These are phyloP conservation scores for Idris sp. DNA, from an alignment of 1,140 invertebrate species.

Conservation along the genomic window DNA sequence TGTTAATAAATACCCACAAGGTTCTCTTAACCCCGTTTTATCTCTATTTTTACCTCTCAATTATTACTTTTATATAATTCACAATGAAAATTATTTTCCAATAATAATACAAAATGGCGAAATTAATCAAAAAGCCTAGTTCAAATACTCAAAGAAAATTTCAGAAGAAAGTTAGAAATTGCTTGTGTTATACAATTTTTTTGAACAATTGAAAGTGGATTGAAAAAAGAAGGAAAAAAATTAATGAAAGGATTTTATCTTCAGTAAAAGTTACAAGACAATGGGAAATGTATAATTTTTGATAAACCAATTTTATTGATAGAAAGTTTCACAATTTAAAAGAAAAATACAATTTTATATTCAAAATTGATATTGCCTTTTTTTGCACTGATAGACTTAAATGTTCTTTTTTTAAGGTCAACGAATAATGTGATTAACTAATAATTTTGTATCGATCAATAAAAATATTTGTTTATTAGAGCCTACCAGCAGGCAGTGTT, in stretches of 20 bases:
- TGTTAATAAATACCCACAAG: slow-evolving; percentile 12
- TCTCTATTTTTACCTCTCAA: slow-evolving; percentile 14
- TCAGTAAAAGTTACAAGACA: no score
- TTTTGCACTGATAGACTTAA: no score
- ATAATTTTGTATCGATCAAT: slow-evolving; percentile 33
- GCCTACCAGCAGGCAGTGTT: slow-evolving; percentile 40
- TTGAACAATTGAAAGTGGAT: slow-evolving; percentile 2
- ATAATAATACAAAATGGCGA: background rate
- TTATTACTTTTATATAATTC: slow-evolving; percentile 28
- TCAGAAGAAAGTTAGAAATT: slow-evolving; percentile 9
- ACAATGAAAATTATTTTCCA: background rate
- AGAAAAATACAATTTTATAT: no score
- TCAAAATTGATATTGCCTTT: no score
- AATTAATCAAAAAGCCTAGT: background rate
- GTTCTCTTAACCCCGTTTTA: slow-evolving; percentile 17
- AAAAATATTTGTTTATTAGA: slow-evolving; percentile 53
- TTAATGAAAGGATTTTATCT: no score
- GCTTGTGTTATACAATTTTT: slow-evolving; percentile 10
- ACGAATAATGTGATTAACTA: background rate
- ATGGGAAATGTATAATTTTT: no score
- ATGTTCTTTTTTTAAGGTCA: background rate
- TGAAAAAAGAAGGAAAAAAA: background rate
- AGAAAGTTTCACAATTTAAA: no score
- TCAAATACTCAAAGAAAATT: slow-evolving; percentile 6
- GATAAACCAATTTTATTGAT: no score